A percentile compares a stretch with the other conserved stretches of the same genome.
Conservation (phyloP, 1,140 invertebrate genomes). For the Triops cancriformis region DNA sequence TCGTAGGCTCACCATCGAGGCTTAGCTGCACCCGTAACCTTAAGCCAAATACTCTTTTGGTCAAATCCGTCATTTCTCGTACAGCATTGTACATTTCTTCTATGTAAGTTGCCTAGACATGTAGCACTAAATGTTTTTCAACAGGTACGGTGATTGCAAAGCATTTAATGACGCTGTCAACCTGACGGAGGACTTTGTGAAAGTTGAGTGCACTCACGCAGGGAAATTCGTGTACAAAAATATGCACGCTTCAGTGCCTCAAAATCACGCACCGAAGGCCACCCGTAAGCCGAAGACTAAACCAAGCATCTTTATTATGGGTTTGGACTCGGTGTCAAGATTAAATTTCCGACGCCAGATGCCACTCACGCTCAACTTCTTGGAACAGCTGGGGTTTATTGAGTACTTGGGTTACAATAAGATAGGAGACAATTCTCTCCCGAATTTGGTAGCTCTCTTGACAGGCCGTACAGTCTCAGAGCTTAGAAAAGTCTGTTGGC, state of each 20-base stretch:
- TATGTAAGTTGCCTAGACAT: neutral
- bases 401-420: slow-evolving; percentile 37
- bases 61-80: neutral
- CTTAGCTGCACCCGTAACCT: no score
- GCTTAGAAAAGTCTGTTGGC: slow-evolving; percentile 11
- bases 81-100: no score
- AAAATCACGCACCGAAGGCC: neutral
- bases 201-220: neutral
- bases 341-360: no score
- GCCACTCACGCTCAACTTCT: neutral
- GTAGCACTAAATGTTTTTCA: neutral
- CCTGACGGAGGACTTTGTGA: neutral
- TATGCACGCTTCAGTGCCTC: neutral
- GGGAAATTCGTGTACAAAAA: neutral
- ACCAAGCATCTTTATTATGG: neutral
- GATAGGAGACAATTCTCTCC: slow-evolving; percentile 38
- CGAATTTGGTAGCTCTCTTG: slow-evolving; percentile 36
- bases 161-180: neutral
- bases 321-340: neutral
- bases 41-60: neutral
- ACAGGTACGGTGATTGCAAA: neutral
- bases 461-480: slow-evolving; percentile 31
- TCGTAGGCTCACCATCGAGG: no score
- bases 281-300: neutral
- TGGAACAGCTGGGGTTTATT: slow-evolving; percentile 25